phyloP scores from a whole-genome alignment of 1,140 invertebrate species.

The Euura saliciscinereae region DNA sequence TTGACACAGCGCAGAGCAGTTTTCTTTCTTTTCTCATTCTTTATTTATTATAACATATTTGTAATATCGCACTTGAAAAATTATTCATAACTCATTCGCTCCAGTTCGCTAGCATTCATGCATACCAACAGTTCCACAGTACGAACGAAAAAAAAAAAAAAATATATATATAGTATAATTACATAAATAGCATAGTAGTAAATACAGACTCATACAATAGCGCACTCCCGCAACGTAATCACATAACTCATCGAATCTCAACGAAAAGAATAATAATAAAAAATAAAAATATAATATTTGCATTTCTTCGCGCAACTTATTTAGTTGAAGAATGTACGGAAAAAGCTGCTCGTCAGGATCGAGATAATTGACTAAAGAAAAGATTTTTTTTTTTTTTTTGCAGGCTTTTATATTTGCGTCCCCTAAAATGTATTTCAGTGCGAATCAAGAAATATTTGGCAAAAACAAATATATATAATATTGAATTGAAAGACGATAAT shows the following conservation, averaged over 20 bases:
- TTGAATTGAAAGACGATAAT: too few relatives aligned
- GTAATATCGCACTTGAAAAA: slow-evolving; percentile 6
- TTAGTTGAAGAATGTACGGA: neutral
- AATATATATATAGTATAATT: neutral
- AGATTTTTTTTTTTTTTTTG: neutral
- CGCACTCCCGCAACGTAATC: neutral
- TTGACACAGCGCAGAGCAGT: neutral
- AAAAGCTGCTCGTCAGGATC: neutral
- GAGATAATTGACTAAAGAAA: neutral
- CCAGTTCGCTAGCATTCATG: neutral
- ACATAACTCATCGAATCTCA: neutral
- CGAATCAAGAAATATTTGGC: neutral
- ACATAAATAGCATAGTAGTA: neutral
- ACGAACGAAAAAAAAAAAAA: neutral
- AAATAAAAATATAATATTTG: neutral
- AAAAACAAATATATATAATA: too few relatives aligned
- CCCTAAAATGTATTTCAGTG: too few relatives aligned
- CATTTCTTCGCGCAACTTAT: neutral
- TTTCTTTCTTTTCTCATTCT: neutral
- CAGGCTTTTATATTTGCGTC: neutral
- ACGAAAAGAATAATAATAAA: neutral
- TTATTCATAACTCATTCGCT: neutral
- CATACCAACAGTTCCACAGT: slow-evolving; percentile 4
- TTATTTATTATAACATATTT: neutral
- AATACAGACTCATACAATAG: neutral